phyloP scores from a whole-genome alignment of 2,888 invertebrate genomes.

The Drosophila lutescens region DNA sequence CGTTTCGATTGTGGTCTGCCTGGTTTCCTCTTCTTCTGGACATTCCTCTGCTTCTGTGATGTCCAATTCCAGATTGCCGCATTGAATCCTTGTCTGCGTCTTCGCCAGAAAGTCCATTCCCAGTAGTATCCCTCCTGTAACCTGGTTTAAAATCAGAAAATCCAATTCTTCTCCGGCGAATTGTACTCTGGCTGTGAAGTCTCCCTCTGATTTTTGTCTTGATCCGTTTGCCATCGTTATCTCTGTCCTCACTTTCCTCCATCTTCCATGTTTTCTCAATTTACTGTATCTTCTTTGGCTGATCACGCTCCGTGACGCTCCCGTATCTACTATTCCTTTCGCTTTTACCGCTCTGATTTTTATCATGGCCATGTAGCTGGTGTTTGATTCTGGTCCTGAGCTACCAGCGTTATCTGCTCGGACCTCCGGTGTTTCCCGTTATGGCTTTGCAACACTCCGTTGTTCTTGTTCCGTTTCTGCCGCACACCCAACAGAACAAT shows the following conservation, averaged over 20 bases:
- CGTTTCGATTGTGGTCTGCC: too few species aligned
- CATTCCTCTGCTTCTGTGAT: background rate
- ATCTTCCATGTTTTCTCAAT: background rate
- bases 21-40: background rate
- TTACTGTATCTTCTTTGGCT: background rate
- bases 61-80: background rate
- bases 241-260: background rate
- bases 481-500: background rate
- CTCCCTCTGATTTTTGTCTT: background rate
- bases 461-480: background rate
- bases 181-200: background rate
- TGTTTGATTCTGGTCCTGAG: background rate
- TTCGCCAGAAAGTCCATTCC: background rate
- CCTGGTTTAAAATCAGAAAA: background rate
- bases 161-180: background rate
- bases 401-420: background rate
- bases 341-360: background rate
- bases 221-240: background rate
- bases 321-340: background rate
- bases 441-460: background rate
- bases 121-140: background rate
- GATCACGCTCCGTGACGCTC: background rate
- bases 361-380: background rate
- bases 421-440: background rate
- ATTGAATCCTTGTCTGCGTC: background rate